Evolutionary conservation across 2,888 invertebrate genomes (phyloP), one percentile per base, ranked within the genome.

Genomic region (Polymixis lichenea): DNA sequence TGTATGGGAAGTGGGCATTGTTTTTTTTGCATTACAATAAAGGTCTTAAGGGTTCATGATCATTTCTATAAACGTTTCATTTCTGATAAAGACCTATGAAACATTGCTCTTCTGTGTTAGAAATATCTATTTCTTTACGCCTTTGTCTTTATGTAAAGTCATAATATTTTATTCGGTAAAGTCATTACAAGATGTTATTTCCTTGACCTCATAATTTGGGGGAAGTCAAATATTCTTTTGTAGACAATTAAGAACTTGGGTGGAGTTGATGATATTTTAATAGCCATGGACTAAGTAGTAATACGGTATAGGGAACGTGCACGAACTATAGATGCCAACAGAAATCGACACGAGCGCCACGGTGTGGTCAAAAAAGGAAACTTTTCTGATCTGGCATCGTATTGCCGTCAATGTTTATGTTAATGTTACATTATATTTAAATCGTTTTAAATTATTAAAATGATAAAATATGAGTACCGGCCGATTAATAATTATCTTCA

Each of bases 171-270:
- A 69, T 76, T 70, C n/a, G 38, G 75, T 78, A 62, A 80, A 86
- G 72, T 78, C 53, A 74, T 81, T 82, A 75, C 11, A 73, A 61
- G 72, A 80, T 67, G 77, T 86, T 79, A 86, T 74, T 83, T 80
- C 80, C 70, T 75, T 78, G 77, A 74, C 72, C 66, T 60, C 55
- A 69, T 77, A 68, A 86, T 76, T 72, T 69, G n/a, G 22, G 25
- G 25, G 49, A 77, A 72, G 72, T 87, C 75, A 84, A 87, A 69
- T 67, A 67, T 77, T 78, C 62, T 65, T 64, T 79, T 25, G 69
- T 68, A 55, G 72, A 77, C 68, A 71, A 32, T 82, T 77, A 69
- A 68, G 32, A 66, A 75, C 32, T 79, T 71, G 38, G 64, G 66
- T 69, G 43, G 46, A 49, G 69, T 72, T 75, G 67, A 73, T 38